A percentile compares a stretch with the other conserved stretches of the same genome.
phyloP scores from a whole-genome alignment of 2,113 vertebrate species.

The Nestor notabilis region DNA sequence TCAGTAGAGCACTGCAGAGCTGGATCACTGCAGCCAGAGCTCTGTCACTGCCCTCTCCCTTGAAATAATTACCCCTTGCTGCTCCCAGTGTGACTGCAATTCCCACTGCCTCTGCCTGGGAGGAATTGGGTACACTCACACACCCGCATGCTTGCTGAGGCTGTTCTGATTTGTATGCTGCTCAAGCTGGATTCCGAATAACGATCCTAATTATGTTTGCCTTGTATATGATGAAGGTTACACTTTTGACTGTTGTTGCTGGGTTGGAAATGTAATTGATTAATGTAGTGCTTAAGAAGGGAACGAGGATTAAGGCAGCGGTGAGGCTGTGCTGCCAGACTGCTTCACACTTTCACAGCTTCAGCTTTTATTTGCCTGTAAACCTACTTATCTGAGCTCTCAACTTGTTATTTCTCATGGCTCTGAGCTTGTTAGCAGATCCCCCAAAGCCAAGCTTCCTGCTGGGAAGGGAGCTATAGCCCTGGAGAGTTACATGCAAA shows the following conservation, averaged over 20 bases:
- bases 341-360: not conserved
- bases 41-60: not conserved
- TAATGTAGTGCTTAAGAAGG: slow-evolving; percentile 11
- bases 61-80: rapidly evolving
- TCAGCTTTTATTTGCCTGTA: slow-evolving; percentile 46
- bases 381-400: not conserved
- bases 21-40: not conserved
- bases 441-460: not conserved
- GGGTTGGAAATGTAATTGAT: slow-evolving; percentile 34
- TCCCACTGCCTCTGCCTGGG: not conserved
- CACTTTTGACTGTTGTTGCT: not conserved
- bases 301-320: slow-evolving; percentile 7
- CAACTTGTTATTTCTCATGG: not conserved
- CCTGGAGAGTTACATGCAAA: not conserved
- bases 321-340: slow-evolving; percentile 22
- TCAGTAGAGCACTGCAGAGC: not conserved
- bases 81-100: not conserved
- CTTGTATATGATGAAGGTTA: not conserved
- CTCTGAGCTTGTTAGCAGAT: slow-evolving; percentile 8
- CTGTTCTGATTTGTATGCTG: slow-evolving; percentile 1
- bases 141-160: rapidly evolving
- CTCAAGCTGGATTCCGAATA: not conserved
- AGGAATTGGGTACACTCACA: not conserved
- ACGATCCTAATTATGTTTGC: slow-evolving; percentile 13
- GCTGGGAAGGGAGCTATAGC: not conserved